Evolutionary conservation across 2,888 invertebrate genomes (phyloP).

Genomic region (Halictus quadricinctus): DNA sequence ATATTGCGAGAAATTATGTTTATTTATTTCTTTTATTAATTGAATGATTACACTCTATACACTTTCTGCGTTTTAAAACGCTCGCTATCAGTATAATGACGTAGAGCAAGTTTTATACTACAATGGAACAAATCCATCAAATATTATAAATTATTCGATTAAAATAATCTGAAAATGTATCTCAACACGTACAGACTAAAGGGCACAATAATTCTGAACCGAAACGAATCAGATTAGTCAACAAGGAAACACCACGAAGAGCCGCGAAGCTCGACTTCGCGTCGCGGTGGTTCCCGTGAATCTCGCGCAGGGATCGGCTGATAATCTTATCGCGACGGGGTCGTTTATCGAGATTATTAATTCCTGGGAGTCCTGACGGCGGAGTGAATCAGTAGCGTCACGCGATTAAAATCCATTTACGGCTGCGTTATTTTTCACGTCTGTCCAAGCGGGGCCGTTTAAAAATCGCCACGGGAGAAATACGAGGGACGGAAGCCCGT

Average conservation of each 20-base stretch:
- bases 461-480: conserved; percentile 36
- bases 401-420: conserved; percentile 49
- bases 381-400: conserved; percentile 46
- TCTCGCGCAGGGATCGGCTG: background rate
- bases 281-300: background rate
- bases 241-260: background rate
- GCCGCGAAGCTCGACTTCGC: background rate
- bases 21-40: too few relatives aligned
- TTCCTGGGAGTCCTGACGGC: background rate
- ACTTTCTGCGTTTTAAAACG: too few relatives aligned
- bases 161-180: background rate
- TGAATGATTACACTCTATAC: too few relatives aligned
- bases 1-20: too few relatives aligned
- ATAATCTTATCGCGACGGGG: conserved; percentile 24
- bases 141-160: background rate
- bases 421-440: conserved; percentile 45
- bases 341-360: conserved; percentile 38
- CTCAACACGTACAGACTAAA: background rate
- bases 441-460: conserved; percentile 10
- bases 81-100: too few relatives aligned
- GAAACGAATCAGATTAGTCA: background rate
- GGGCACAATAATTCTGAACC: background rate
- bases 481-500: conserved; percentile 53
- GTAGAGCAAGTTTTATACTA: too few relatives aligned
- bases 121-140: too few relatives aligned